Evolutionary conservation across 2,888 invertebrate genomes (phyloP), one percentile per base, ranked within the genome.

Genomic region (Drosophila pseudotalamancana): DNA sequence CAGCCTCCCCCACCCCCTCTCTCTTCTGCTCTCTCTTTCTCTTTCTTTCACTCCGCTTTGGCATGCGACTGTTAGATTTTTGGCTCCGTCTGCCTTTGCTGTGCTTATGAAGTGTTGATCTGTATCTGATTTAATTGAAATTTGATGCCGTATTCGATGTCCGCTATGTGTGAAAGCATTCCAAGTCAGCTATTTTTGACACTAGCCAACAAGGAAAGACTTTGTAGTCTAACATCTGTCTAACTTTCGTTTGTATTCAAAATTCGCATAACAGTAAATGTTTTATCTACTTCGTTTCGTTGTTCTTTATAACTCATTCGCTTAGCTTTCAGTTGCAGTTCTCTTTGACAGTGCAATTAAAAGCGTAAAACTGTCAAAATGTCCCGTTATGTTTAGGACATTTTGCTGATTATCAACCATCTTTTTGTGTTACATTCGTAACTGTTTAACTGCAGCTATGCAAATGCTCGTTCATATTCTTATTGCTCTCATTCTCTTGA

Each of bases 51-150:
- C 9, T n/a, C n/a, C n/a, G n/a, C n/a, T n/a, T n/a, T 37, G 35
- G 45, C 34, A 18, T 19, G 27, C 49, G 50, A 48, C 55, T 48
- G 31, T 53, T 71, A 51, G 53, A 12, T 60, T 43, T 27, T 27
- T 18, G 27, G 14, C 25, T 40, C 9, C n/a, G 21, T 19, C 11
- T 1, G 1, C 11, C 48, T 8, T 18, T 51, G 18, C 31, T 27
- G 27, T 68, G 70, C 68, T 72, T 72, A 73, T 86, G 77, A 83
- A 79, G 84, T 80, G 81, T 73, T 77, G 81, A 84, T 84, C 74
- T 79, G 82, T 83, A 64, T 73, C 77, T 55, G 64, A 81, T 83
- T 77, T 87, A 80, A 87, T 87, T 87, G 81, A 69, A 71, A 71
- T 77, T 73, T 87, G 70, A 80, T 81, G 77, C 84, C 67, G 64